phyloP scores from a whole-genome alignment of 1,140 invertebrate species.

The Apocrypta bakeri region DNA sequence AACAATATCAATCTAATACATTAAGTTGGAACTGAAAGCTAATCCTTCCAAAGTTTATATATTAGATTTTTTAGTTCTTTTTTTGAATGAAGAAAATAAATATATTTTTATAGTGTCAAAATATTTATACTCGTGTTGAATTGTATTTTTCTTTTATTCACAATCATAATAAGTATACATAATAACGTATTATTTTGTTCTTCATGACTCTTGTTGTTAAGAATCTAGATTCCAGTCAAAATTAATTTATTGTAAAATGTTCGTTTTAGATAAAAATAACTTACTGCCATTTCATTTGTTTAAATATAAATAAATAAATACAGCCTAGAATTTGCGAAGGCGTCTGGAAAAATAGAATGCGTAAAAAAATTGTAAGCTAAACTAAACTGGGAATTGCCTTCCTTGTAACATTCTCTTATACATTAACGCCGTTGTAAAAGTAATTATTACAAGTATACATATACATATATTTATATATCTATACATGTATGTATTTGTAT shows the following conservation, averaged over 20 bases:
- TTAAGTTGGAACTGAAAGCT: not conserved
- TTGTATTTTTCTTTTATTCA: not conserved
- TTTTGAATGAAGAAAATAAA: not conserved
- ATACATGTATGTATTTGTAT: not conserved
- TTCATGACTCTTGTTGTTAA: not conserved
- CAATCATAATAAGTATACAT: not conserved
- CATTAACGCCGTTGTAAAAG: conserved; percentile 34
- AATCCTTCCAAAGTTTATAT: not conserved
- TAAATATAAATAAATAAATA: conserved; percentile 17
- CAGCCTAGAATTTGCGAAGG: conserved; percentile 37
- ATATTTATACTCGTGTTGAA: not conserved
- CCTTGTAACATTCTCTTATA: conserved; percentile 56
- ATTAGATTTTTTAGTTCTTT: not conserved
- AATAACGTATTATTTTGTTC: not conserved
- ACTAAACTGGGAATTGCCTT: conserved; percentile 58
- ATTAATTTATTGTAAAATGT: not conserved
- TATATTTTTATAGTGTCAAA: not conserved
- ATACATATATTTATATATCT: not conserved
- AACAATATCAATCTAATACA: not conserved
- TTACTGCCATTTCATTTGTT: conserved; percentile 43
- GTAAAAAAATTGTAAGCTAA: not conserved
- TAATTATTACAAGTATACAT: conserved; percentile 50
- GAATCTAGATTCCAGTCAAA: not conserved
- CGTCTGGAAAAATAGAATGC: not conserved
- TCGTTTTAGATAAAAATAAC: conserved; percentile 5